Conservation (phyloP, 2,113 vertebrate species). For the Colinus virginianus region DNA sequence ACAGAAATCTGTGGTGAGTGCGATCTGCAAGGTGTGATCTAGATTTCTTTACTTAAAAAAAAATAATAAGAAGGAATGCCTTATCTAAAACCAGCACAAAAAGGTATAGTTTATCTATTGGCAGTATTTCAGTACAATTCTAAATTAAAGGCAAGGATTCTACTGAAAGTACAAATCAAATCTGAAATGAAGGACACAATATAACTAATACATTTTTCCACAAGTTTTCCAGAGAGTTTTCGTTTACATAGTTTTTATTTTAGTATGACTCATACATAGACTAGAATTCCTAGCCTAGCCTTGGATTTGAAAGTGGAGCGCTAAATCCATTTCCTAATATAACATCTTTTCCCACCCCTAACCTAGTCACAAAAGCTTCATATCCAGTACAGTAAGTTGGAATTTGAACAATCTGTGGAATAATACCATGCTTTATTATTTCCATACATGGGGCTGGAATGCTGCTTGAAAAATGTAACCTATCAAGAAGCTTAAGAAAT, state of each 20-base stretch:
- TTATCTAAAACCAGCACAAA: not conserved
- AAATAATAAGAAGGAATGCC: not conserved
- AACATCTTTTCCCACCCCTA: not conserved
- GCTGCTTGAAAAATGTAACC: not conserved
- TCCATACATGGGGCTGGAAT: not conserved
- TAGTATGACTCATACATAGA: not conserved
- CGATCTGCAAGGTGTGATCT: not conserved
- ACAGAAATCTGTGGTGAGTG: not conserved
- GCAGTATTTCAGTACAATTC: not conserved
- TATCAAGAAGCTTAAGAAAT: not conserved
- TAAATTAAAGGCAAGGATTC: not conserved
- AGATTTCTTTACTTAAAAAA: not conserved
- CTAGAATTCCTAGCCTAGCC: not conserved
- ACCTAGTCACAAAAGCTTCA: not conserved
- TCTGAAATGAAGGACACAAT: not conserved
- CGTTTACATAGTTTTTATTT: not conserved
- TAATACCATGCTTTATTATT: not conserved
- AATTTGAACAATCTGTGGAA: not conserved
- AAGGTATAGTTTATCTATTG: not conserved
- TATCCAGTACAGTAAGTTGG: not conserved
- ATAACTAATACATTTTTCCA: fast-evolving
- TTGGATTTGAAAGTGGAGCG: fast-evolving
- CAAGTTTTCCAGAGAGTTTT: not conserved
- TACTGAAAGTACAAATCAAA: not conserved
- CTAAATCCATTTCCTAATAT: not conserved